Evolutionary conservation across 2,888 invertebrate genomes (phyloP).

Genomic region (Heliothis peltigera): DNA sequence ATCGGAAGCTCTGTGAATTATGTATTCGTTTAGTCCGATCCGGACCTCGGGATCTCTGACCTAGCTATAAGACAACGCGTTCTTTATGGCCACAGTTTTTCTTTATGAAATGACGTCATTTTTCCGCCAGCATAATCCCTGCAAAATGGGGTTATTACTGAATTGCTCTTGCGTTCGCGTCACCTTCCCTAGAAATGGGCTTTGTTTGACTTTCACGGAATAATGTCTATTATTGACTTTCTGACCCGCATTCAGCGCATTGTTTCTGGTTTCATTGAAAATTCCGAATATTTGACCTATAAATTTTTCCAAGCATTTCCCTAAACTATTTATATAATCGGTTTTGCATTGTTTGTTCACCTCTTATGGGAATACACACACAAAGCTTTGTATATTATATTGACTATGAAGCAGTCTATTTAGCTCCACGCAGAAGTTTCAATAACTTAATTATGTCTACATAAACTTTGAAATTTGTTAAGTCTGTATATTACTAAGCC

Average conservation of each 20-base stretch:
- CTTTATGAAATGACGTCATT: conserved; percentile 32
- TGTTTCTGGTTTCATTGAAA: conserved; percentile 16
- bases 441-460: conserved; percentile 2
- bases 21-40: conserved; percentile 65
- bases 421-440: conserved; percentile 1
- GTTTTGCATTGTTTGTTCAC: not conserved
- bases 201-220: conserved; percentile 22
- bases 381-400: not conserved
- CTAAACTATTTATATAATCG: not conserved
- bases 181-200: conserved; percentile 4
- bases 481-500: conserved; percentile 7
- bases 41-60: conserved; percentile 55
- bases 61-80: conserved; percentile 54
- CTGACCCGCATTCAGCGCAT: not conserved
- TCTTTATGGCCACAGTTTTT: conserved; percentile 57
- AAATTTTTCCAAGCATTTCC: not conserved
- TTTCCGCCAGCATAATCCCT: conserved; percentile 14
- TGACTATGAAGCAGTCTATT: not conserved
- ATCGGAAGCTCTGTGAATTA: conserved; percentile 67
- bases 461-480: conserved; percentile 3
- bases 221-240: conserved; percentile 24
- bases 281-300: not conserved
- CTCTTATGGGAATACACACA: not conserved
- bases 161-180: conserved; percentile 22
- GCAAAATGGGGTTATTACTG: conserved; percentile 31